Percentiles rank a stretch among this genome's conserved stretches.
Conservation (phyloP, 2,113 vertebrate species). For the Rana temporaria region DNA sequence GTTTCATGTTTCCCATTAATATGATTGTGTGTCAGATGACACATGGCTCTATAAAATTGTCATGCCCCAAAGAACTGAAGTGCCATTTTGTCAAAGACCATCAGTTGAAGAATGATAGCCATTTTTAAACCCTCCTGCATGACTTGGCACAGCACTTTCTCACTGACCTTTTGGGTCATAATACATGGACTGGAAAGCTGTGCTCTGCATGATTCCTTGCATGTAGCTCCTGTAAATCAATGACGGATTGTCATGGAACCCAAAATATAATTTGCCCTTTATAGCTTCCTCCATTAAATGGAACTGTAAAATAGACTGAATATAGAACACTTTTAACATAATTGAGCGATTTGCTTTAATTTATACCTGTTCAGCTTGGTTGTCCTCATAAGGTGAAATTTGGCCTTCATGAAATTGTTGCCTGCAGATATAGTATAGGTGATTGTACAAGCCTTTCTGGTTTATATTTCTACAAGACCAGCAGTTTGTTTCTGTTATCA, state of each 20-base stretch:
- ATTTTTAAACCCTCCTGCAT: not conserved
- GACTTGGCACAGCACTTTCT: not conserved
- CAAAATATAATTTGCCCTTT: not conserved
- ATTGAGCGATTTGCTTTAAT: not conserved
- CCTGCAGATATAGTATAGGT: too few relatives aligned
- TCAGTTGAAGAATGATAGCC: constrained; percentile 5
- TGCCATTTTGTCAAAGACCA: constrained; percentile 25
- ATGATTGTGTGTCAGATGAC: not conserved
- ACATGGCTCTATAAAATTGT: not conserved
- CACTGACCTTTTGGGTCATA: not conserved
- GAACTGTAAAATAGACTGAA: not conserved
- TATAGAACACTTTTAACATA: not conserved
- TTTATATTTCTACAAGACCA: too few relatives aligned
- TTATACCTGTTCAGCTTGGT: not conserved
- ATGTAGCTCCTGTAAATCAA: not conserved
- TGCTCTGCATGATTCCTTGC: constrained; percentile 20
- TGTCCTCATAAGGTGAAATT: too few relatives aligned
- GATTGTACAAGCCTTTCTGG: too few relatives aligned
- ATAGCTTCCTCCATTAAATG: not conserved
- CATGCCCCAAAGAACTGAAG: constrained; percentile 8
- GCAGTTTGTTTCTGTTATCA: too few relatives aligned
- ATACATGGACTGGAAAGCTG: not conserved
- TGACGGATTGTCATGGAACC: not conserved
- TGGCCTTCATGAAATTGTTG: too few relatives aligned
- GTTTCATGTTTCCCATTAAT: not conserved